Conservation (phyloP, 2,113 vertebrate species). For the Microcebus tavaratra region DNA sequence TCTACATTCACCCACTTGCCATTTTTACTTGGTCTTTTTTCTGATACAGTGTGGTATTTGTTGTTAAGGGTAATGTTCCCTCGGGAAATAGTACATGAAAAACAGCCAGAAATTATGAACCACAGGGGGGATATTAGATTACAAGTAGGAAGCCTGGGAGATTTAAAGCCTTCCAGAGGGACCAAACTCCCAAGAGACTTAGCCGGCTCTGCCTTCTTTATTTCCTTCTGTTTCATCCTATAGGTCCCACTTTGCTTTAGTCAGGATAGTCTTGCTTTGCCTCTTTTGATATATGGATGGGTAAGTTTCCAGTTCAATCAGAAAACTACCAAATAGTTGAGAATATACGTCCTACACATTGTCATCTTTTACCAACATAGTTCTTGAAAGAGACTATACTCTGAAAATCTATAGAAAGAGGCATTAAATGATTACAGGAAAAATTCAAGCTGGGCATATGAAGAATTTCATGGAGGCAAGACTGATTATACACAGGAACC, state of each 20-base stretch:
- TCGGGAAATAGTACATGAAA: slow-evolving; percentile 52
- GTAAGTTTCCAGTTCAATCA: slow-evolving; percentile 18
- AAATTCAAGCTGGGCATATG: neutral
- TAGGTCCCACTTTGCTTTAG: neutral
- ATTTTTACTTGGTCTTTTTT: slow-evolving; percentile 50
- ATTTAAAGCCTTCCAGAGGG: neutral
- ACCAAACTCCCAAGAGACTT: neutral
- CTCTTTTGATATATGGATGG: neutral
- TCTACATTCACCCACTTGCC: slow-evolving; percentile 24
- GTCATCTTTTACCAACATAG: neutral
- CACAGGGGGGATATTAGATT: neutral
- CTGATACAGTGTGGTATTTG: neutral
- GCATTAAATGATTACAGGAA: neutral
- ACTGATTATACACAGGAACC: neutral
- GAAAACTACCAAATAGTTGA: neutral
- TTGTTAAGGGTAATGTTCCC: slow-evolving; percentile 50
- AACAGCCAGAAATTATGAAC: slow-evolving; percentile 14
- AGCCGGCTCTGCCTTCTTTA: neutral
- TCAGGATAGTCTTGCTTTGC: neutral
- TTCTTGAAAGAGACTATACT: neutral
- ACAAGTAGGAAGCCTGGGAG: neutral
- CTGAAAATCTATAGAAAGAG: neutral
- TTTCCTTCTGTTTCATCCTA: neutral
- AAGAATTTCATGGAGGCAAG: slow-evolving; percentile 11
- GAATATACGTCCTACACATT: neutral